Base-by-base conservation (phyloP, 2,888 invertebrate genomes). In the Hetaerina titia region DNA sequence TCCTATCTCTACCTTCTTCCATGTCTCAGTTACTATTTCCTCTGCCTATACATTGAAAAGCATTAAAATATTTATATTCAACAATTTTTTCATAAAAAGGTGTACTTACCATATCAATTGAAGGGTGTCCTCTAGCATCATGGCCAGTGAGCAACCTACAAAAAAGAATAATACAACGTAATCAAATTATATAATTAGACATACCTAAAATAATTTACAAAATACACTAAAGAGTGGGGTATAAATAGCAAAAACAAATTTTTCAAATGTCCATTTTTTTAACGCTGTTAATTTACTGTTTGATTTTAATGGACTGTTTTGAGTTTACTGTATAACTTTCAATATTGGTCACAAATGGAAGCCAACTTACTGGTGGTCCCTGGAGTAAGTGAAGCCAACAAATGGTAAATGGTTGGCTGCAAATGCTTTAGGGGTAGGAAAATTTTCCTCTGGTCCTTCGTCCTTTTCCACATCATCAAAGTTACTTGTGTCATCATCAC, bases 361-460 rank as follows among this genome's bases (percentile, higher is more conserved):
- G n/a, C n/a, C 19, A 11, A 95, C 95, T 95, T 95, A 96, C 97
- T 99, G 98, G 97, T 99, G 99, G 96, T 99, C 99, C 95, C 98
- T 98, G 96, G 99, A 99, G 96, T 99, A 99, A 2, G 99, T 99
- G 97, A 99, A 99, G 19, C 99, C 99, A 95, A 99, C 98, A 97
- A 99, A 99, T 6, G 99, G 99, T 96, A 99, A 97, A 97, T 99
- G 99, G 97, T 99, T 99, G 95, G 99, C 99, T 95, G 99, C 99
- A 97, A 99, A 99, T 88, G 99, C 99, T 97, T 99, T 99, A 95
- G 99, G 99, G 96, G 98, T 98, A 60, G 99, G 99, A 97, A 99
- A 99, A 96, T 98, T 98, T 97, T 99, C 99, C 96, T 99, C 99
- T 1, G 99, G 98, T 56, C 98, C 98, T 96, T 99, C 99, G 95